Base-by-base conservation (phyloP, 1,140 invertebrate genomes). In the Heliconius eleuchia region DNA sequence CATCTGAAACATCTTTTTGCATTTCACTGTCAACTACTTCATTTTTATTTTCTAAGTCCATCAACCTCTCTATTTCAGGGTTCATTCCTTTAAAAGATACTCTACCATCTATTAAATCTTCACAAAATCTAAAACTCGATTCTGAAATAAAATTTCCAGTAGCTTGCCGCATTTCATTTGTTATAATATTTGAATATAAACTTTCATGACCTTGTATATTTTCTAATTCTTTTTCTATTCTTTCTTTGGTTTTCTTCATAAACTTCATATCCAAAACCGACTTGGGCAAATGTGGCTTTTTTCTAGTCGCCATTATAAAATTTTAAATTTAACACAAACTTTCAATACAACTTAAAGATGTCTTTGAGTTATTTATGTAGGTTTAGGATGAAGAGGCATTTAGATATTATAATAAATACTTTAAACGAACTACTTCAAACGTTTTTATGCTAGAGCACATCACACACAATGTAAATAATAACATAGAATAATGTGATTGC, bases 81-180 rank as follows among this genome's bases (percentile, higher is more conserved):
- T 99, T 99, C 96, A 98, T 98, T 16, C 98, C 98, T 84, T 97
- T 96, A 91, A 96, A 99, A 79, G 98, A 98, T 71, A 98, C 92
- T 84, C 98, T 95, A 8, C 98, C 98, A 88, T 97, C 97, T 18
- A 96, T 94, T 13, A 99, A 94, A 80, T 96, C 94, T 88, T 97
- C 97, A 87, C 97, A 98, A 77, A 96, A 96, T 13, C 96, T 92
- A 90, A 96, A 97, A 92, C 98, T 98, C 3, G 96, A 95, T 94
- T 98, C 97, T 55, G 97, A 95, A 37, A 97, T 95, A 85, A 95
- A 98, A 88, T 96, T 96, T 13, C 96, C 97, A 73, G 91, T 88
- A 23, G 94, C 95, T 76, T 95, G 92, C 8, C 94, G 86, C 95
- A 96, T 95, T 88, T 95, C 96, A 86, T 96, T 94, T 82, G 95